Conservation (phyloP, 2,797 vertebrate genomes). For the Notolepis coatsorum region DNA sequence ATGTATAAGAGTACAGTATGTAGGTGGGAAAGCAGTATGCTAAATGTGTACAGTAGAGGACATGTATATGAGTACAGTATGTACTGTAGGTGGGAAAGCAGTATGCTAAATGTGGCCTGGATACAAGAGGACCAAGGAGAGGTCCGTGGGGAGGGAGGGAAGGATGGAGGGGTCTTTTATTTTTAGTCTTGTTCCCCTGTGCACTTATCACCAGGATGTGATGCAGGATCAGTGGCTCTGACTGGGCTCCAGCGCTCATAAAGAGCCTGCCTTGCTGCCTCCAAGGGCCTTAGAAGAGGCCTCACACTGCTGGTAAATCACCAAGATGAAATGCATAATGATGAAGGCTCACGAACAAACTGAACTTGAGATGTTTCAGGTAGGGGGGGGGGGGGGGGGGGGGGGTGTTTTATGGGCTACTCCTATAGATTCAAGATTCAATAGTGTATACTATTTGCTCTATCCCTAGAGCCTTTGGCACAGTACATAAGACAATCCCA, state of each 20-base stretch:
- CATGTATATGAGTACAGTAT: not conserved
- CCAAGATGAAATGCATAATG: not conserved
- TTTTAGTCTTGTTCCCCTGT: conserved; percentile 58
- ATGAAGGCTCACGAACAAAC: too few relatives aligned
- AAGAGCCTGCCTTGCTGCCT: conserved; percentile 14
- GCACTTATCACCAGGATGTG: conserved; percentile 54
- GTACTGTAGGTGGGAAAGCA: not conserved
- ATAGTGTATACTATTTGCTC: too few relatives aligned
- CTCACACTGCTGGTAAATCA: not conserved
- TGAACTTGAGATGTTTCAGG: not conserved
- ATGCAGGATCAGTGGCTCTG: conserved; percentile 47
- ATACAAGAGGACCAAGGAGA: conserved; percentile 41
- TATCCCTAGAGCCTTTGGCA: too few relatives aligned
- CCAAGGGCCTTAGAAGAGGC: not conserved
- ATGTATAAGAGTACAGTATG: too few relatives aligned
- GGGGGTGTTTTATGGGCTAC: not conserved
- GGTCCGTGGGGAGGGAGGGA: conserved; percentile 30
- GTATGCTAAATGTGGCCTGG: conserved; percentile 48
- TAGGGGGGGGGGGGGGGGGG: not conserved
- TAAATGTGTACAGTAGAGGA: conserved; percentile 17
- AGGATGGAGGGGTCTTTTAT: conserved; percentile 41
- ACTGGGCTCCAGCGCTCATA: conserved; percentile 35
- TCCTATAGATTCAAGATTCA: too few relatives aligned
- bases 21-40: too few relatives aligned
- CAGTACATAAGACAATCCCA: too few relatives aligned